Base-by-base conservation (phyloP, 2,888 invertebrate species). In the Leistus spinibarbis region DNA sequence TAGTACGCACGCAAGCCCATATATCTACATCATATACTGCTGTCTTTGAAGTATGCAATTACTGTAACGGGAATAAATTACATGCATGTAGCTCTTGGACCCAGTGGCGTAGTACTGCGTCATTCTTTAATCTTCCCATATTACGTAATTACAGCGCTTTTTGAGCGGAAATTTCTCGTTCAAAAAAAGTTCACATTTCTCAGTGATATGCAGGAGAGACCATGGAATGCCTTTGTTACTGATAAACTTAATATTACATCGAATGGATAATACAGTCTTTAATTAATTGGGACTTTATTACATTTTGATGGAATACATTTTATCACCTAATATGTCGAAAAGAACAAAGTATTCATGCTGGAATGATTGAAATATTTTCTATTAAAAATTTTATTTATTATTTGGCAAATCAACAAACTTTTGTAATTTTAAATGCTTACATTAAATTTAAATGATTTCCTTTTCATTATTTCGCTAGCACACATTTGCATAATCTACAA, bases 41-140 rank as follows among this genome's bases (percentile, higher is more conserved):
- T 76, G 76, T 77, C 77, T 77, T 77, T 75, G 77, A 77, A 76
- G 75, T 77, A 77, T 77, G 77, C 76, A 77, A 77, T 77, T 77
- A 76, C 74, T 69, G 72, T 76, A 76, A 76, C 71, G 64, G 62
- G 75, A 77, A 77, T 77, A 77, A 73, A 73, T 67, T 73, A 67
- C 73, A 53, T 62, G 67, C 62, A 67, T 54, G 60, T 67, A 60
- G 73, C 27, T 17, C 27, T 70, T 16, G 7, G 16, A 53, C 66
- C 60, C 5, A 67, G 27, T 67, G 60, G 66, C 67, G 54, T 16
- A 64, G 22, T 23, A 16, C 60, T 20, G n/a, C 16, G 56, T 3
- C 4, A 17, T 56, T 57, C 57, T 17, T 20, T 57, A 17, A 56
- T n/a, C 4, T 56, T 17, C 56, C 53, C 27, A 27, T 27, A 27